Base-by-base conservation (phyloP, 2,797 vertebrate genomes). In the Babyrousa celebensis region DNA sequence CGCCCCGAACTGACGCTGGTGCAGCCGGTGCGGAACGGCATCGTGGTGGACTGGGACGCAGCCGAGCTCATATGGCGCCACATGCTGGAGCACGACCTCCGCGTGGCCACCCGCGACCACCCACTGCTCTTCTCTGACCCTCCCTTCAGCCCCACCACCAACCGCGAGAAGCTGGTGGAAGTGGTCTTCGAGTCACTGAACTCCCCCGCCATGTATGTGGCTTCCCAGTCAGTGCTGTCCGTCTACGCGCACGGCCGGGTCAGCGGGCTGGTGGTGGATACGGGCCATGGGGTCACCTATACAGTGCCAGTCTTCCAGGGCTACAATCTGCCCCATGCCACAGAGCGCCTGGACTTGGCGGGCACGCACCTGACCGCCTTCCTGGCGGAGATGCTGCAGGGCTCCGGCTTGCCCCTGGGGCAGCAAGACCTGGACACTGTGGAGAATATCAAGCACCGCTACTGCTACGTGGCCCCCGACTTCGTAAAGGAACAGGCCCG, bases 121-220 rank as follows among this genome's bases (percentile, higher is more conserved):
- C 97, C 98, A 0, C 93, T 98, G 52, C 89, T 98, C 3, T 97
- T 98, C 97, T 97, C 98, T 0, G 98, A 98, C 40, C 97, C 97
- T 0, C 98, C 95, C 15, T 98, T 98, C 94, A 97, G 97, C 86
- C 98, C 98, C 2, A 29, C 80, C 23, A 98, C 97, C n/a, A 98
- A 98, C 93, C 72, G 94, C 3, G 98, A 98, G 89, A 98, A 98
- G 80, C 75, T 98, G 54, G 96, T 96, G 25, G 98, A 98, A 65
- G 75, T 98, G 10, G 97, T 85, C 12, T 98, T 98, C 2, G 95
- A 98, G 88, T 89, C 96, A 0, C 96, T 98, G 83, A 12, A 21
- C n/a, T 95, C 94, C 0, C 98, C 98, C 0, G 94, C 97, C 27
- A 95, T 97, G 93, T 97, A 97, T 0, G 95, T 98, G 17, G 96